Evolutionary conservation across 2,113 vertebrate species (phyloP), one percentile per base, ranked within the genome.

Genomic region (Aldabrachelys gigantea): DNA sequence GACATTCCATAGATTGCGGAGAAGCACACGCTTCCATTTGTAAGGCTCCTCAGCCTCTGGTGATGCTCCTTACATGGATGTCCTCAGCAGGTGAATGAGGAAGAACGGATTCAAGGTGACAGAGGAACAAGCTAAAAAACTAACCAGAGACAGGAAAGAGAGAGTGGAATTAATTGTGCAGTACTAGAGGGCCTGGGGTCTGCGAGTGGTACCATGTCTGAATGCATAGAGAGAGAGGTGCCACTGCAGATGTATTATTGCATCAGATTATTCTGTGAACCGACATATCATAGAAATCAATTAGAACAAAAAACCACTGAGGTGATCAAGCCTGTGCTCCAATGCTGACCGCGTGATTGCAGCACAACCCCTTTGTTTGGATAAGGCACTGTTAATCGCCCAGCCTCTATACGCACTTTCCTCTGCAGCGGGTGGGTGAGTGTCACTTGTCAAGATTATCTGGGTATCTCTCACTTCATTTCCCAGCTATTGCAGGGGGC

Each of bases 221-320:
- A 94, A 95, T n/a, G 86, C 50, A 92, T 24, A 72, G 86, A 69
- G 88, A 95, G 88, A 95, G 65, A 87, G 69, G 89, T 84, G 87
- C 24, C 53, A 50, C 65, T 0, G 0, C 83, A 85, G 35, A 89
- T 56, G 52, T 11, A 8, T 0, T 93, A 87, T 81, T 92, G 84
- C 65, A 87, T 54, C 82, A 81, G 59, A 47, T 52, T 92, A 2
- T 17, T 65, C 78, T 94, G 47, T 75, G 53, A 88, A 79, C 53
- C 3, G 85, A 82, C 87, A 87, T 86, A 83, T 54, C 65, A 86
- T 13, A 89, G 82, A 91, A 89, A n/a, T 21, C 76, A 89, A 38
- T 29, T 59, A 95, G 87, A 78, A 57, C 75, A 85, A 49, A 88
- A 96, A 84, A 25, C 52, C 5, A 83, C 0, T 29, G 3, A 83